Evolutionary conservation across 2,888 invertebrate genomes (phyloP), one percentile per base, ranked within the genome.

Genomic region (Drosophila meridionalis): DNA sequence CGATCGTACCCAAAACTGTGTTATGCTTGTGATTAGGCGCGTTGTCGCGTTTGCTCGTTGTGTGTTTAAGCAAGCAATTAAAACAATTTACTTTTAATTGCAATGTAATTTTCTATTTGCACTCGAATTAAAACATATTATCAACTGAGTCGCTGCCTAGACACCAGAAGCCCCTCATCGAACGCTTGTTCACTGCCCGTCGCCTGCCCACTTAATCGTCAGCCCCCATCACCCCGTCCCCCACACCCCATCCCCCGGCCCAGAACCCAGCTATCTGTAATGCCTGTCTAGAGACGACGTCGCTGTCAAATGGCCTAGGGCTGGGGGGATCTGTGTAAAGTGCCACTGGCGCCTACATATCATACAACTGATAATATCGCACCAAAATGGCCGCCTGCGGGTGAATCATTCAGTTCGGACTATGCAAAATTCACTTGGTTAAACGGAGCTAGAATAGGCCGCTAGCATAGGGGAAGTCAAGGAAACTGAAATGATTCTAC

Each of bases 91-190:
- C 74, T 80, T 86, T 88, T 88, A 88, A 88, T 88, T 88, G 90
- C 83, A 83, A 90, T 90, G 86, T 90, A 88, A 88, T 88, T 90
- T 90, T 87, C 73, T 88, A 83, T 88, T 88, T 90, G 76, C 89
- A 82, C 87, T 76, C 72, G 89, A 83, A 83, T 88, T 88, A 88
- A 87, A 74, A 67, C 77, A 78, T 71, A 77, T 89, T 87, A 85
- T 79, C 78, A 82, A 78, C 80, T 78, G 75, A 84, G 82, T 75
- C 73, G 48, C 60, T 43, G 48, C 42, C 45, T 69, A 69, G 69
- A 73, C 61, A 64, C 60, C 75, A 75, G 57, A 61, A 40, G 30
- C 42, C 66, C 67, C 77, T 47, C 80, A 80, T 72, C 68, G 65
- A 61, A 57, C 52, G 67, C 78, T 80, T 80, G 77, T 76, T 73